phyloP scores from a whole-genome alignment of 2,888 invertebrate genomes.

The Nephrotoma appendiculata region DNA sequence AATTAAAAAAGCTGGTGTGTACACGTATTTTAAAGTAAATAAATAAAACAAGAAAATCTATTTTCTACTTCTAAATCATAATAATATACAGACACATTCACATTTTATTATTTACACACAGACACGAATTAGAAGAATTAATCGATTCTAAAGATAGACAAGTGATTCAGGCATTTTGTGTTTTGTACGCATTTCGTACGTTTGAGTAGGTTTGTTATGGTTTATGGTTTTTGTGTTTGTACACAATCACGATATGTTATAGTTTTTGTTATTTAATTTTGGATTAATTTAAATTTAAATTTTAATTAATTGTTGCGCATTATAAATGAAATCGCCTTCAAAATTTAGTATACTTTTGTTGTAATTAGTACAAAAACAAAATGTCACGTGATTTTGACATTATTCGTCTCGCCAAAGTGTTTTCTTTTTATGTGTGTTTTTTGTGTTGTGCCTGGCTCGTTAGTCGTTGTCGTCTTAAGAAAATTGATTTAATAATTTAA shows the following conservation, averaged over 20 bases:
- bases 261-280: not conserved
- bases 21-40: not conserved
- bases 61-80: not conserved
- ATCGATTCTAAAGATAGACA: not conserved
- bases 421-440: not conserved
- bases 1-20: not conserved
- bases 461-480: not conserved
- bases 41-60: not conserved
- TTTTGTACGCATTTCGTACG: not conserved
- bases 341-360: not conserved
- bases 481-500: not conserved
- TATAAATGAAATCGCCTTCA: not conserved
- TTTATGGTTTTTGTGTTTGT: not conserved
- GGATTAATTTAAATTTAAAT: not conserved
- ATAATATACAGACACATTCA: not conserved
- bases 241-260: not conserved
- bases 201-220: not conserved
- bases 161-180: not conserved
- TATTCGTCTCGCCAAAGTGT: not conserved
- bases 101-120: not conserved
- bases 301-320: not conserved
- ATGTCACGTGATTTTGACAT: not conserved
- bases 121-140: not conserved
- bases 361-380: not conserved
- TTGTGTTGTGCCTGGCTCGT: not conserved